Evolutionary conservation across 2,888 invertebrate genomes (phyloP).

Genomic region (Pinctada fucata): DNA sequence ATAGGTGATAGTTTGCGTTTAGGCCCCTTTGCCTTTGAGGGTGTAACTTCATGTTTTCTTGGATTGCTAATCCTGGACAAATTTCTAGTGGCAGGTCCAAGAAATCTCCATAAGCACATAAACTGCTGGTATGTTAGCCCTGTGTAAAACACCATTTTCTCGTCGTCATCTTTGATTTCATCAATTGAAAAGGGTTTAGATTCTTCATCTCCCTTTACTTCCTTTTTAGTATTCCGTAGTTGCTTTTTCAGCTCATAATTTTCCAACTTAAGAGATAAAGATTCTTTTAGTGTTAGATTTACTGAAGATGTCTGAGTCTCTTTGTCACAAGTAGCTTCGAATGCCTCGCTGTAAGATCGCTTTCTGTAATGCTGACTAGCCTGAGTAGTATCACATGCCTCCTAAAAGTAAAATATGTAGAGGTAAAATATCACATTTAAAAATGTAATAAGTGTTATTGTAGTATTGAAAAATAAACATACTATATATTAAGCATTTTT

Average conservation of each 20-base stretch:
- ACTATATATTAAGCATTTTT: too few relatives aligned
- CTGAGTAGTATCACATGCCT: too few relatives aligned
- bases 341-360: too few relatives aligned
- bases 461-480: too few relatives aligned
- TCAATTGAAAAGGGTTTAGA: neutral
- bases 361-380: too few relatives aligned
- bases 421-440: too few relatives aligned
- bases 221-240: neutral
- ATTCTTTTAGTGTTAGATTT: neutral
- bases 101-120: neutral
- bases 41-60: conserved; percentile 9
- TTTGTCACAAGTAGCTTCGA: too few relatives aligned
- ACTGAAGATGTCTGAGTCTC: too few relatives aligned
- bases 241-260: conserved; percentile 4
- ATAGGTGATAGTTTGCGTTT: conserved; percentile 9
- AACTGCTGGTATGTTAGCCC: conserved; percentile 3
- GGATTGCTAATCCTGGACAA: conserved; percentile 2
- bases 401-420: too few relatives aligned
- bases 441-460: too few relatives aligned
- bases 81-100: conserved; percentile 10
- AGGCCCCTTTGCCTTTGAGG: neutral
- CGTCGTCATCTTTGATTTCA: neutral
- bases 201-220: neutral
- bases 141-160: neutral
- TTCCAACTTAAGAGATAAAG: neutral